phyloP scores from a whole-genome alignment of 1,140 invertebrate genomes.

The Hylaeus anthracinus region DNA sequence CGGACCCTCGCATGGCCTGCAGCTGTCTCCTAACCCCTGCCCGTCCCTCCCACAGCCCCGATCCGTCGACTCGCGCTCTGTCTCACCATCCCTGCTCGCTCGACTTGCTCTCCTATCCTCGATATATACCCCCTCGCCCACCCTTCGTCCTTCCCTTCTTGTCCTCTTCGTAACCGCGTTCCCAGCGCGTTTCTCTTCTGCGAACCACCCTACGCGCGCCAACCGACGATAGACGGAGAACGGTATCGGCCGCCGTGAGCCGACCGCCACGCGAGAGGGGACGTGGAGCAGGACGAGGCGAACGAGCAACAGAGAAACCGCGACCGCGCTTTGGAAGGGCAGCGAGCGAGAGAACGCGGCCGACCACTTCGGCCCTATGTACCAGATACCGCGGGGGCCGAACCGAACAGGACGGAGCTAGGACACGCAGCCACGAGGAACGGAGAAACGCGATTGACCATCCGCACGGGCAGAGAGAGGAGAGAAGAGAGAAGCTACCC shows the following conservation, averaged over 20 bases:
- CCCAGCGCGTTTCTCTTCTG: slow-evolving; percentile 49
- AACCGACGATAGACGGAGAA: slow-evolving; percentile 36
- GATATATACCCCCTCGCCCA: slow-evolving; percentile 30
- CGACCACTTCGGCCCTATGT: slow-evolving; percentile 52
- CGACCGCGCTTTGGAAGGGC: slow-evolving; percentile 18
- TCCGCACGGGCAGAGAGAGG: neutral
- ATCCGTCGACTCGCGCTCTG: slow-evolving; percentile 20
- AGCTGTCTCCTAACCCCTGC: slow-evolving; percentile 72
- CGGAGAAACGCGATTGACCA: slow-evolving; percentile 17
- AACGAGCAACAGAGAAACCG: slow-evolving; percentile 8
- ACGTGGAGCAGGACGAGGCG: slow-evolving; percentile 32
- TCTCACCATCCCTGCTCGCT: slow-evolving; percentile 15
- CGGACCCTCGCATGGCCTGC: slow-evolving; percentile 75
- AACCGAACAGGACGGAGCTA: slow-evolving; percentile 7
- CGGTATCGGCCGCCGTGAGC: neutral
- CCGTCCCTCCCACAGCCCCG: neutral
- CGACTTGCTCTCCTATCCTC: slow-evolving; percentile 4
- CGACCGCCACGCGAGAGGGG: neutral
- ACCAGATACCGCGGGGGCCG: slow-evolving; percentile 48
- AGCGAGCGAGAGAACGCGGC: slow-evolving; percentile 39
- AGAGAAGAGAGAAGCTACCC: slow-evolving; percentile 52
- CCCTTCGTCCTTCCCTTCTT: neutral
- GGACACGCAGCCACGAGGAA: slow-evolving; percentile 9
- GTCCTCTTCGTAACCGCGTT: neutral
- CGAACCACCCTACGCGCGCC: slow-evolving; percentile 48